Evolutionary conservation across 2,888 invertebrate genomes (phyloP).

Genomic region (Lamellibrachia satsuma): DNA sequence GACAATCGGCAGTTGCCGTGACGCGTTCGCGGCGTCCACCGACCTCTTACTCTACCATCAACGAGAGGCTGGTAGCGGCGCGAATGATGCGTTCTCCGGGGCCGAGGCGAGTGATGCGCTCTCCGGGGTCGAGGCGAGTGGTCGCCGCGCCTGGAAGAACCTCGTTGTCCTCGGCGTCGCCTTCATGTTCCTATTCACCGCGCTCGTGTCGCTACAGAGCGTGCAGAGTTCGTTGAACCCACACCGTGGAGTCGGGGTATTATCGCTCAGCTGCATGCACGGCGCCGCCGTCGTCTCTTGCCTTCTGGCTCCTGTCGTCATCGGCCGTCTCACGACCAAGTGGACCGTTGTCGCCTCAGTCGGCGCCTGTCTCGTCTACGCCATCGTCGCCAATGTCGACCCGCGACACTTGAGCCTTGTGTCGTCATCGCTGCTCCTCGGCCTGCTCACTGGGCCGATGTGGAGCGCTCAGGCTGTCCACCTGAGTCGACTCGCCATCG

Average conservation of each 20-base stretch:
- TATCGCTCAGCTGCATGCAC: conserved; percentile 59
- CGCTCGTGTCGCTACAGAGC: conserved; percentile 59
- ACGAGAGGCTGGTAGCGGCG: neutral
- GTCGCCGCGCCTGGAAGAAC: conserved; percentile 52
- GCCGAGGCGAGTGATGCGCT: neutral
- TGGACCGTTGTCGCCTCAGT: conserved; percentile 60
- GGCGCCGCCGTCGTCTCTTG: conserved; percentile 59
- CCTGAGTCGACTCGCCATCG: conserved; percentile 58
- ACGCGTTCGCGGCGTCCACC: neutral
- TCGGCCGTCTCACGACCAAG: conserved; percentile 56
- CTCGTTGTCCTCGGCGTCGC: conserved; percentile 55
- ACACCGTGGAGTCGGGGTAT: conserved; percentile 53
- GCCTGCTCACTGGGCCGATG: conserved; percentile 57
- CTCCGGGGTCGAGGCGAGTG: neutral
- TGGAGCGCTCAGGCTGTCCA: conserved; percentile 62
- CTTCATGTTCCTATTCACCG: conserved; percentile 61
- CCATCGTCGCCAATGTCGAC: conserved; percentile 57
- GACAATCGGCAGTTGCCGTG: neutral
- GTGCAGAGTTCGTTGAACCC: conserved; percentile 59
- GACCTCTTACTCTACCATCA: neutral
- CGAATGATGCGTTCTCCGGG: neutral
- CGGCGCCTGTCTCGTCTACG: conserved; percentile 54
- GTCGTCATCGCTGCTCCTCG: conserved; percentile 56
- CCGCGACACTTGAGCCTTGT: conserved; percentile 55
- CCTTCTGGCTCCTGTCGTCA: conserved; percentile 59